Evolutionary conservation across 2,113 vertebrate genomes (phyloP).

Genomic region (Pseudolaguvia tuberculata): DNA sequence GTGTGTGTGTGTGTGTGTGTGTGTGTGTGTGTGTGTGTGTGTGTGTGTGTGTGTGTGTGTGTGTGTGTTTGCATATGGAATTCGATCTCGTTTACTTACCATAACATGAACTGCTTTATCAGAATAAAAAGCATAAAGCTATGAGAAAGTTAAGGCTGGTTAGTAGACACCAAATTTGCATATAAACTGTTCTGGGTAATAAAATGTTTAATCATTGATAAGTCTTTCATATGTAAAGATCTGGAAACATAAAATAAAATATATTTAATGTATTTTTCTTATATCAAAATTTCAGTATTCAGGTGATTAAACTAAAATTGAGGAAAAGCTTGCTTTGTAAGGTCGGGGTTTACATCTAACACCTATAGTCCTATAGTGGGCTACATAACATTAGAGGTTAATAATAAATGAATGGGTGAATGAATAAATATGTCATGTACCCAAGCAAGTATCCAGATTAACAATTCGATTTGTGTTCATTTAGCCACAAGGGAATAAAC

Average conservation of each 20-base stretch:
- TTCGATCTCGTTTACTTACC: too few relatives aligned
- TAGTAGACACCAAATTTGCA: background rate
- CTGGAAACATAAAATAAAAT: background rate
- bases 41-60: too few relatives aligned
- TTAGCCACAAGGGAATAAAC: background rate
- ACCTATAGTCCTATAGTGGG: background rate
- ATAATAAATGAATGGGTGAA: too few relatives aligned
- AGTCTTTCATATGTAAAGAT: background rate
- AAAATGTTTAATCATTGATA: background rate
- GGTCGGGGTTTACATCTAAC: background rate
- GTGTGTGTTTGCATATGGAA: too few relatives aligned
- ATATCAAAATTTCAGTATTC: background rate
- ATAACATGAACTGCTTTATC: background rate
- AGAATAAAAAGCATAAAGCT: background rate
- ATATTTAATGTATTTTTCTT: background rate
- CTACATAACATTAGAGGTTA: background rate
- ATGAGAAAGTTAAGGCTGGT: background rate
- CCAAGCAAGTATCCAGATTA: background rate
- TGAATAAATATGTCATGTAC: background rate
- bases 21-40: too few relatives aligned
- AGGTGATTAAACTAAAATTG: background rate
- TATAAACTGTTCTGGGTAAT: background rate
- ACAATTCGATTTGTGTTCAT: background rate
- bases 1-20: too few relatives aligned
- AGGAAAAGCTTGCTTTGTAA: background rate